Evolutionary conservation across 2,113 vertebrate genomes (phyloP), one percentile per base, ranked within the genome.

Genomic region (Hippocampus barbouri): DNA sequence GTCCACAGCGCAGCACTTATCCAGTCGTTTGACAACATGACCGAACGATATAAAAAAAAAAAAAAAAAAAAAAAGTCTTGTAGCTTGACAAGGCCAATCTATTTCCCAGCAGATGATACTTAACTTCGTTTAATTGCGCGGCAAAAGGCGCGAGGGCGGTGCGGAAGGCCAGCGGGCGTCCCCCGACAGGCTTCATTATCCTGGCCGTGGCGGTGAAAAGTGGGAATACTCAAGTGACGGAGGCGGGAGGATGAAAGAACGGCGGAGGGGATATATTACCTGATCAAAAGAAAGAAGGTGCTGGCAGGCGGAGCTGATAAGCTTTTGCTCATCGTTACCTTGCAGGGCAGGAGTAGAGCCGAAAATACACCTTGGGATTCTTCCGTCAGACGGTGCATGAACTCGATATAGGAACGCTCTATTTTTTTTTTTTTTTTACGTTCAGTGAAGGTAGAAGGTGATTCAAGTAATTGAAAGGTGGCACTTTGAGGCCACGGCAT

Each of bases 171-270:
- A 74, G 59, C 66, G 66, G 81, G 77, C 7, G 62, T 87, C 87
- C 34, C 34, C 87, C 85, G 75, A 62, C 79, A 83, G 88, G 75
- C 78, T 77, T 77, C 81, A 86, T 88, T 87, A 88, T 83, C 78
- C 4, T 49, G n/a, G n/a, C 43, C 41, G n/a, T 66, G 65, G 45
- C 65, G 45, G 59, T 18, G 27, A 61, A 61, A 34, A 27, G 57
- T 27, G 57, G 25, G 27, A 61, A 20, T 18, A 49, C 43, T n/a
- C n/a, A n/a, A n/a, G 27, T 21, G 14, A n/a, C 43, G 65, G 69
- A 69, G 78, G 56, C 51, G 67, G 38, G 47, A 20, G 76, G 79
- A 84, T 84, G 86, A 84, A 61, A 81, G 76, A 71, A 27, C 75
- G 76, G 82, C 80, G 34, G 75, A 60, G 73, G 82, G 76, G 34